Evolutionary conservation across 2,888 invertebrate genomes (phyloP).

Genomic region (Stenodera caucasica): DNA sequence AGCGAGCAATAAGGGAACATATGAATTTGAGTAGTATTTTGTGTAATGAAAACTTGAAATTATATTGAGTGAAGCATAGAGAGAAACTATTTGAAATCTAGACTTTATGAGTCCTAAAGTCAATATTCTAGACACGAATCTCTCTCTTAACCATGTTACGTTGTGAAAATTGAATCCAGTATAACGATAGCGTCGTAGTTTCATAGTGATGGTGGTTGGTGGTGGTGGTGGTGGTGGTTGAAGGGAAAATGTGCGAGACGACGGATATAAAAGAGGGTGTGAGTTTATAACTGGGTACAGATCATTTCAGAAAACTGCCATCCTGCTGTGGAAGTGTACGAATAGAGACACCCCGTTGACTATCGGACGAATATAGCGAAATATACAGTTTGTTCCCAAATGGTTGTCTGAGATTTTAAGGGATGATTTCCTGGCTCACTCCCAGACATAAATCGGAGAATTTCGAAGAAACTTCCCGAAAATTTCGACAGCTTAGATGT

Average conservation of each 20-base stretch:
- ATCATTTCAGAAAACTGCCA: slow-evolving; percentile 10
- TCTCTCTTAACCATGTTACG: slow-evolving; percentile 54
- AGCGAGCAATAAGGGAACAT: too few relatives aligned
- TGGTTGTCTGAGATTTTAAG: too few relatives aligned
- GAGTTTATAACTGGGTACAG: too few relatives aligned
- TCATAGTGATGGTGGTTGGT: background rate
- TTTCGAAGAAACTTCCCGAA: too few relatives aligned
- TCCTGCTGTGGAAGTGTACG: slow-evolving; percentile 7
- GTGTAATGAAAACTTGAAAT: slow-evolving; percentile 29
- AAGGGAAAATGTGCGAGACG: background rate
- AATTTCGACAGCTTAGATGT: too few relatives aligned
- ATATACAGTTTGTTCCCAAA: slow-evolving; percentile 44
- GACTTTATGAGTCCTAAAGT: slow-evolving; percentile 50
- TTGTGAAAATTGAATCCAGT: slow-evolving; percentile 54
- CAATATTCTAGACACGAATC: slow-evolving; percentile 54
- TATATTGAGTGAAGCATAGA: slow-evolving; percentile 31
- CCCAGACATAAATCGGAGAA: too few relatives aligned
- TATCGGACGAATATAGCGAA: slow-evolving; percentile 43
- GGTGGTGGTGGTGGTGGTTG: background rate
- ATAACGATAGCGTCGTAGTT: slow-evolving; percentile 39
- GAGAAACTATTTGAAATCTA: slow-evolving; percentile 44
- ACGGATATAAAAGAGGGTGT: too few relatives aligned
- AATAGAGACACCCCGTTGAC: slow-evolving; percentile 31
- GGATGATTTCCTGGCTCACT: too few relatives aligned
- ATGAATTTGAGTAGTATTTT: slow-evolving; percentile 11